Evolutionary conservation across 2,888 invertebrate genomes (phyloP).

Genomic region (Mesorhabditis sp.): DNA sequence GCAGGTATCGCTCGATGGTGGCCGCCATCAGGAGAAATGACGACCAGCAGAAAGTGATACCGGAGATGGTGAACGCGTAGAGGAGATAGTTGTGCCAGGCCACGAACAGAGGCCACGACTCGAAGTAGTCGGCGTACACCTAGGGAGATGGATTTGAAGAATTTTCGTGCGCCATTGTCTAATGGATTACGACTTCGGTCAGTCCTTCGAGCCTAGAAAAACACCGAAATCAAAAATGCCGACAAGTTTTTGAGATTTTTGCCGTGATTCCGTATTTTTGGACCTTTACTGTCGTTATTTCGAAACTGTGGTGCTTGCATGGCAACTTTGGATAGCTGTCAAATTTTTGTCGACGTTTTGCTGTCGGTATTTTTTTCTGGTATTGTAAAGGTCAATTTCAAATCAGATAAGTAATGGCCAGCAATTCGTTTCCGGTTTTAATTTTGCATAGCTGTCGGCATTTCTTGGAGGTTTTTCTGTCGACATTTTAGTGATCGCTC

Average conservation of each 20-base stretch:
- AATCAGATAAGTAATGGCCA: too few species aligned
- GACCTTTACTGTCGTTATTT: too few species aligned
- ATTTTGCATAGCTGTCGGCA: too few species aligned
- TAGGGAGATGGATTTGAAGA: not conserved
- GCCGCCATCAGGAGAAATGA: constrained; percentile 53
- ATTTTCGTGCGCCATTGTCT: not conserved
- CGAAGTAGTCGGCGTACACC: constrained; percentile 49
- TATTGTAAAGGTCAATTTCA: too few species aligned
- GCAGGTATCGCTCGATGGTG: constrained; percentile 51
- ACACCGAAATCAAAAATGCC: not conserved
- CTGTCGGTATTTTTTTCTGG: too few species aligned
- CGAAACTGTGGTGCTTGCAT: too few species aligned
- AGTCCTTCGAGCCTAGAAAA: not conserved
- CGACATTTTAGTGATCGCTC: too few species aligned
- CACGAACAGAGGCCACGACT: constrained; percentile 35
- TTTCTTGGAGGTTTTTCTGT: too few species aligned
- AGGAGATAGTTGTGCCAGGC: constrained; percentile 47
- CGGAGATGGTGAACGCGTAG: constrained; percentile 50
- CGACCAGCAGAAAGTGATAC: constrained; percentile 46
- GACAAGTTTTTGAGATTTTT: not conserved
- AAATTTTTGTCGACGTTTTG: too few species aligned
- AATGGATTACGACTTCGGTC: not conserved
- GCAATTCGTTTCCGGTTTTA: too few species aligned
- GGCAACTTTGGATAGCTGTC: too few species aligned
- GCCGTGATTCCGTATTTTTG: not conserved